Evolutionary conservation across 1,140 invertebrate genomes (phyloP).

Genomic region (Kradibia gibbosae): DNA sequence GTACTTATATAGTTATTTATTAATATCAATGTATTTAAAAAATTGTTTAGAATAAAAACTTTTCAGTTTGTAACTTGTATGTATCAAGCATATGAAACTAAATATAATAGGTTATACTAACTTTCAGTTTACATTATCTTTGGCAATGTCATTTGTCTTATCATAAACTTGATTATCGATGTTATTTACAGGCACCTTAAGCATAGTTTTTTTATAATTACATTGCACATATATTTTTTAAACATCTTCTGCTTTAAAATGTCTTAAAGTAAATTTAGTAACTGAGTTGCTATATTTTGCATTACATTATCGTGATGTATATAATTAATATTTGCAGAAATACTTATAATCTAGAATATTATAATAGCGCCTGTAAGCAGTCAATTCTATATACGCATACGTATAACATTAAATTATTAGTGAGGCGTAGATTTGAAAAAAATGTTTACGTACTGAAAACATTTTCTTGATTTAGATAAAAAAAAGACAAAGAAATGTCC

Average conservation of each 20-base stretch:
- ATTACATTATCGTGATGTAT: not conserved
- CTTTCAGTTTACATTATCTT: not conserved
- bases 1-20: too few species aligned
- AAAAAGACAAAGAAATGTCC: too few species aligned
- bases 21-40: too few species aligned
- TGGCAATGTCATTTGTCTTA: not conserved
- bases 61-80: not conserved
- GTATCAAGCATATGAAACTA: not conserved
- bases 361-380: not conserved
- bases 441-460: too few species aligned
- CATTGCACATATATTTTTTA: not conserved
- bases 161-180: too few species aligned
- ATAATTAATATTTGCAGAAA: not conserved
- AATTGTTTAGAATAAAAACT: not conserved
- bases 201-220: not conserved
- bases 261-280: not conserved
- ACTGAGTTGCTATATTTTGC: not conserved
- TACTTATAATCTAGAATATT: not conserved
- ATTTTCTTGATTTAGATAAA: too few species aligned
- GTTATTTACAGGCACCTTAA: not conserved
- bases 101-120: slow-evolving; percentile 8
- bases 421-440: not conserved
- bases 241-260: not conserved
- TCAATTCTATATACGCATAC: not conserved
- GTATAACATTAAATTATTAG: not conserved